Conservation (phyloP, 2,888 invertebrate genomes). For the Ferdinandea cuprea region DNA sequence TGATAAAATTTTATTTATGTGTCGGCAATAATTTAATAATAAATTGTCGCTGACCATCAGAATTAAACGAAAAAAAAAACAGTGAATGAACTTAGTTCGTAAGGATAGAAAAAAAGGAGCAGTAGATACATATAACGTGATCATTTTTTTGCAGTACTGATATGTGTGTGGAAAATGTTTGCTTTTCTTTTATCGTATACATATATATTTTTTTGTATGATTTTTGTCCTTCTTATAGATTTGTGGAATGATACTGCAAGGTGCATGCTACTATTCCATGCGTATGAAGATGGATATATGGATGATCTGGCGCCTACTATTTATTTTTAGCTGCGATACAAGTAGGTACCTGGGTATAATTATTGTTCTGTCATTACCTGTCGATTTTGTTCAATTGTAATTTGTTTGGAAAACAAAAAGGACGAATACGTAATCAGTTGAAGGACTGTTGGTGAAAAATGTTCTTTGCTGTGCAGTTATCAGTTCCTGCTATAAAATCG, state of each 20-base stretch:
- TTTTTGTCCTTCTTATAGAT: constrained; percentile 52
- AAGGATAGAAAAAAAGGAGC: constrained; percentile 10
- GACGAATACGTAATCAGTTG: constrained; percentile 21
- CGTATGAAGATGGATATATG: constrained; percentile 12
- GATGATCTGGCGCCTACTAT: constrained; percentile 24
- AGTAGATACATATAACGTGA: not conserved
- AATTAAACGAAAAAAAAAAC: too few species aligned
- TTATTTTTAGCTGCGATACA: too few species aligned
- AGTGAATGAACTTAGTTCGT: constrained; percentile 43
- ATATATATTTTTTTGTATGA: constrained; percentile 3
- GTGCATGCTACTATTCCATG: constrained; percentile 22
- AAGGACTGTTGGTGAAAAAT: not conserved
- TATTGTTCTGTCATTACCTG: not conserved
- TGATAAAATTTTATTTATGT: constrained; percentile 74
- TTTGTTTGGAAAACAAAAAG: constrained; percentile 2
- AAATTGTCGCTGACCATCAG: constrained; percentile 39
- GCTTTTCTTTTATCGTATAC: constrained; percentile 13
- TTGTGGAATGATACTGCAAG: constrained; percentile 45
- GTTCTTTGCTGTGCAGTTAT: constrained; percentile 17
- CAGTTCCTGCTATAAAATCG: constrained; percentile 61
- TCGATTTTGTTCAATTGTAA: not conserved
- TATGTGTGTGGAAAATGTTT: not conserved
- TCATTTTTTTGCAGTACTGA: constrained; percentile 32
- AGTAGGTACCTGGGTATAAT: too few species aligned
- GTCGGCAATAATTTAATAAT: constrained; percentile 68